These are phyloP conservation scores for Aleiodes leptofemur DNA, from an alignment of 2,888 invertebrate genomes.

Conservation along the genomic window DNA sequence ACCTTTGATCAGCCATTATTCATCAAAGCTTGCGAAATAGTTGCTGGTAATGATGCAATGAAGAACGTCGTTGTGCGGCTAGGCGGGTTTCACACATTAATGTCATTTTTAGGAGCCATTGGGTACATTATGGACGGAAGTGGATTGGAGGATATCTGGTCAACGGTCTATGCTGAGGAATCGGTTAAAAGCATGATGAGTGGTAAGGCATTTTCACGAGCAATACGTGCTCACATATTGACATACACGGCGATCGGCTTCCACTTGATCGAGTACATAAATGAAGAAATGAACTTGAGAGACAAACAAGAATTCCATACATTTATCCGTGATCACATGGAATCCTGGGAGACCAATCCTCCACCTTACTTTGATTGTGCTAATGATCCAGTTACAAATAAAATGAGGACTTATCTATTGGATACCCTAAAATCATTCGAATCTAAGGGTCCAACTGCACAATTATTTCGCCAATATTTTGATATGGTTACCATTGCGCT, in stretches of 20 bases:
- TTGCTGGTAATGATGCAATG: constrained; percentile 22
- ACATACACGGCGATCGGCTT: too few relatives aligned
- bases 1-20: constrained; percentile 57
- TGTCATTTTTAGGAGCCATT: constrained; percentile 50
- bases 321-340: too few relatives aligned
- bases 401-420: too few relatives aligned
- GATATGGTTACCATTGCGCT: constrained; percentile 41
- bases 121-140: constrained; percentile 52
- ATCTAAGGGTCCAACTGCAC: constrained; percentile 38
- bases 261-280: too few relatives aligned
- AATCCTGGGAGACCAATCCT: too few relatives aligned
- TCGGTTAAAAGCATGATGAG: constrained; percentile 36
- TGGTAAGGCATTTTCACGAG: neutral
- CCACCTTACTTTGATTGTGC: constrained; percentile 25
- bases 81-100: constrained; percentile 51
- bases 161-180: constrained; percentile 41
- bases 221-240: too few relatives aligned
- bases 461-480: constrained; percentile 51
- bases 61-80: constrained; percentile 46
- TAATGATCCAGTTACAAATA: neutral
- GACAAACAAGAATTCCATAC: too few relatives aligned
- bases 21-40: constrained; percentile 49
- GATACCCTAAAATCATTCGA: constrained; percentile 7
- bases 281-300: too few relatives aligned
- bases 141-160: constrained; percentile 50